Evolutionary conservation across 2,797 vertebrate genomes (phyloP), one percentile per base, ranked within the genome.

Genomic region (Paratrypauchen microcephalus): DNA sequence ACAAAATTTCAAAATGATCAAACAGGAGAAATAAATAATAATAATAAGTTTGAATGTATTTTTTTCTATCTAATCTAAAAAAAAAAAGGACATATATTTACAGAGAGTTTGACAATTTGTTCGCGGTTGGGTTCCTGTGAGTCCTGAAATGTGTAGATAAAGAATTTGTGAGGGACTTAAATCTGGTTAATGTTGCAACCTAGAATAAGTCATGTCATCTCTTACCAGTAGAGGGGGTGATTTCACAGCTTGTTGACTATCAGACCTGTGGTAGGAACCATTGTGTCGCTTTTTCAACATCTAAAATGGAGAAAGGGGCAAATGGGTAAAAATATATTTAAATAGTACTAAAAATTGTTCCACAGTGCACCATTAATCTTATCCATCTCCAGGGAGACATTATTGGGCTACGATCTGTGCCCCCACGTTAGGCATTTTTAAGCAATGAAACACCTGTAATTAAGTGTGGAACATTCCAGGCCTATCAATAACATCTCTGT

Each of bases 231-330:
- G 88, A 0, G 96, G 96, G 28, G 97, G 97, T 0, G 97, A 98
- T 82, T 99, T 99, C 86, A 98, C 95, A 78, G 95, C 93, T 89
- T 98, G 97, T 91, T 98, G 96, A 89, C 95, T 97, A 88, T 96
- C 96, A 0, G 96, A 94, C 50, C 95, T 92, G 76, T 95, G 95
- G 82, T 97, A 86, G 68, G 95, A 90, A 56, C 95, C 95, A 0
- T 95, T 96, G 61, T 92, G 89, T 64, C 95, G 88, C 83, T 96
- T 95, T 76, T 95, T 95, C 69, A 96, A 93, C 95, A 98, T 95
- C 97, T 99, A 7, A 39, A 61, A 23, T 13, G 23, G 7, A 52
- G 19, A 52, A 52, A 55, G 24, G 23, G 5, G 9, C 21, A 12
- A 52, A 52, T 12, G 21, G 4, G 21, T 23, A 11, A 23, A 55